Evolutionary conservation across 2,113 vertebrate genomes (phyloP).

Genomic region (Struthio camelus): DNA sequence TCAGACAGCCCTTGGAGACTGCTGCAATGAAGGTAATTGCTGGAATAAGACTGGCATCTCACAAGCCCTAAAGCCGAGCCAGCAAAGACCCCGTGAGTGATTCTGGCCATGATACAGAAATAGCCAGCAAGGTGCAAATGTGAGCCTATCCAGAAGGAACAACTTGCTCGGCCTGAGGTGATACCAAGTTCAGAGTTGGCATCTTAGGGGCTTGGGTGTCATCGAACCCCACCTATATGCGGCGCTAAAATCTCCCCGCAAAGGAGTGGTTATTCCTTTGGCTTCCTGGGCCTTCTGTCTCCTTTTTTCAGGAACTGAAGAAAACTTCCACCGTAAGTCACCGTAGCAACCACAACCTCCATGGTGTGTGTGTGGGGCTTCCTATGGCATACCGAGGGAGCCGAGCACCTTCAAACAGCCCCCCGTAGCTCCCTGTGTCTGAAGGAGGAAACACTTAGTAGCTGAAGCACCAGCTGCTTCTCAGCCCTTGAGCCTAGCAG

Average conservation of each 20-base stretch:
- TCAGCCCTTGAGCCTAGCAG: too few species aligned
- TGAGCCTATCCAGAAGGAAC: background rate
- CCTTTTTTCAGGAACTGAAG: constrained; percentile 40
- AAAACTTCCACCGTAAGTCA: constrained; percentile 32
- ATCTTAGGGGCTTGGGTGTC: background rate
- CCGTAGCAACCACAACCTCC: constrained; percentile 67
- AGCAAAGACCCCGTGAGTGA: background rate
- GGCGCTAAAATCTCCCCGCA: background rate
- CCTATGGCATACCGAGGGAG: accelerated
- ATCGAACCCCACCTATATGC: accelerated
- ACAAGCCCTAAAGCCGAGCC: background rate
- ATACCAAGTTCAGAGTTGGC: background rate
- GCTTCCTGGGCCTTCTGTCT: constrained; percentile 8
- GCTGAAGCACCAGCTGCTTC: background rate
- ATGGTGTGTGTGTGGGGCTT: background rate
- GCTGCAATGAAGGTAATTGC: background rate
- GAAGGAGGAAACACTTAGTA: background rate
- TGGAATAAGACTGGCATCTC: background rate
- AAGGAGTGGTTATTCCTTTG: background rate
- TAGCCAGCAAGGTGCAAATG: accelerated
- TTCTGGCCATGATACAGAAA: background rate
- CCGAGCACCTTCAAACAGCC: background rate
- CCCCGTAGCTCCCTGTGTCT: background rate
- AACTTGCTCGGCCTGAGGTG: background rate
- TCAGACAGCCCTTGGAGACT: background rate